These are phyloP conservation scores for Nycteola revayana DNA, from an alignment of 2,888 invertebrate species.

Conservation along the genomic window DNA sequence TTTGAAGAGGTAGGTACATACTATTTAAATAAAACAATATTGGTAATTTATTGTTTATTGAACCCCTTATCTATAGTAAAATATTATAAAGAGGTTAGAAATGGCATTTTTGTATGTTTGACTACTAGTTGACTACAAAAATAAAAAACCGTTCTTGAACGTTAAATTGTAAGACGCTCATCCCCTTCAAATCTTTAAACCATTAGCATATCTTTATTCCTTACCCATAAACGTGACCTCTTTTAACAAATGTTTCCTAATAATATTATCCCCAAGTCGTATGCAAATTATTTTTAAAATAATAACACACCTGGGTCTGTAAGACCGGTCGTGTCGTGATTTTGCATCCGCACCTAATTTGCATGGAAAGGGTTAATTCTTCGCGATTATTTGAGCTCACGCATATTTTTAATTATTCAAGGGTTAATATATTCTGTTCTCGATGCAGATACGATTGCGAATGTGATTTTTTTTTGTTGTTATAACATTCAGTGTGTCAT, in stretches of 20 bases:
- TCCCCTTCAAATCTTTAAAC: no score
- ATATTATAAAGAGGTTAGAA: no score
- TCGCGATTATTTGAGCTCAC: conserved; percentile 76
- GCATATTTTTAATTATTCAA: conserved; percentile 81
- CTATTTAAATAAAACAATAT: no score
- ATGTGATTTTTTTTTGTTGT: conserved; percentile 47
- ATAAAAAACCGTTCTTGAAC: no score
- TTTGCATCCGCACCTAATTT: conserved; percentile 65
- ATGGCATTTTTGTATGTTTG: no score
- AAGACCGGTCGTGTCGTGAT: conserved; percentile 67
- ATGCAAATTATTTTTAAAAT: conserved; percentile 50
- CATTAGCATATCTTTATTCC: no score
- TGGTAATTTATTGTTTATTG: no score
- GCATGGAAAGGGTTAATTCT: conserved; percentile 79
- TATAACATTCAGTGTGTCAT: conserved; percentile 56
- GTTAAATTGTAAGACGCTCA: no score
- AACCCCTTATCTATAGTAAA: no score
- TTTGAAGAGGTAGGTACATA: no score
- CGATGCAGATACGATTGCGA: conserved; percentile 51
- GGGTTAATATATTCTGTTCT: conserved; percentile 75
- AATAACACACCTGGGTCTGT: conserved; percentile 64
- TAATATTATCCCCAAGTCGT: conserved; percentile 36
- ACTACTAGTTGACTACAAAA: no score
- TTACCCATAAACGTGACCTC: conserved; percentile 17
- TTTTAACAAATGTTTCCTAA: conserved; percentile 24